A percentile compares a stretch with the other conserved stretches of the same genome.
Evolutionary conservation across 2,888 invertebrate species (phyloP).

Genomic region (Capitulum mitella): DNA sequence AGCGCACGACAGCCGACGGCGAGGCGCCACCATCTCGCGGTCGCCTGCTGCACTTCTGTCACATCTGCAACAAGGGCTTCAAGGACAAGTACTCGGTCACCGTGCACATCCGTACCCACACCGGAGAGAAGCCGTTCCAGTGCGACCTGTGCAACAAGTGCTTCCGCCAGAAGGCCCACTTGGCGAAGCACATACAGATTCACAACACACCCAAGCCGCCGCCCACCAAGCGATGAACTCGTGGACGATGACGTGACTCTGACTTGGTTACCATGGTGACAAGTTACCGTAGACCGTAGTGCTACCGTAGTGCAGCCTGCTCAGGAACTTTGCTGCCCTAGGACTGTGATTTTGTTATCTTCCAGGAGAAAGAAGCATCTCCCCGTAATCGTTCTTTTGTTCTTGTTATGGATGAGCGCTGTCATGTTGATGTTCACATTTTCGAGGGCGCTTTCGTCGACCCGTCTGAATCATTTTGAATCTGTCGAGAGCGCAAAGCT

Average conservation of each 20-base stretch:
- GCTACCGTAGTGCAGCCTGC: conserved; percentile 21
- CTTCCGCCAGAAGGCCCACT: conserved; percentile 82
- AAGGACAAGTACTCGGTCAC: conserved; percentile 96
- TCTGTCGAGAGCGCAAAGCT: background rate
- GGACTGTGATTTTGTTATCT: conserved; percentile 24
- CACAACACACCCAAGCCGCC: conserved; percentile 49
- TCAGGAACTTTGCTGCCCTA: conserved; percentile 24
- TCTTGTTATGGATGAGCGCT: conserved; percentile 1
- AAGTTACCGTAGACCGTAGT: conserved; percentile 6
- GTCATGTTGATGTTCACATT: background rate
- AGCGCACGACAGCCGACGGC: conserved; percentile 29
- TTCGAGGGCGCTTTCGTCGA: background rate
- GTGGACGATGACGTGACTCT: background rate
- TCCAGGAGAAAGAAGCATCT: conserved; percentile 19
- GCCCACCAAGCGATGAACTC: conserved; percentile 32
- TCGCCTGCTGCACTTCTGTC: conserved; percentile 76
- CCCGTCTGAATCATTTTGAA: background rate
- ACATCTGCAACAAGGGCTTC: conserved; percentile 86
- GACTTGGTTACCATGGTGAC: conserved; percentile 9
- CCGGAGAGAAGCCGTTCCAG: conserved; percentile 94
- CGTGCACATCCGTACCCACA: conserved; percentile 94
- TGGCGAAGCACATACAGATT: conserved; percentile 88
- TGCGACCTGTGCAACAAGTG: conserved; percentile 84
- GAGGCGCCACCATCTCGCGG: conserved; percentile 35
- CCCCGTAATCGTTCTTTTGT: conserved; percentile 19